These are phyloP conservation scores for Beris chalybata DNA, from an alignment of 2,888 invertebrate genomes.

Conservation along the genomic window DNA sequence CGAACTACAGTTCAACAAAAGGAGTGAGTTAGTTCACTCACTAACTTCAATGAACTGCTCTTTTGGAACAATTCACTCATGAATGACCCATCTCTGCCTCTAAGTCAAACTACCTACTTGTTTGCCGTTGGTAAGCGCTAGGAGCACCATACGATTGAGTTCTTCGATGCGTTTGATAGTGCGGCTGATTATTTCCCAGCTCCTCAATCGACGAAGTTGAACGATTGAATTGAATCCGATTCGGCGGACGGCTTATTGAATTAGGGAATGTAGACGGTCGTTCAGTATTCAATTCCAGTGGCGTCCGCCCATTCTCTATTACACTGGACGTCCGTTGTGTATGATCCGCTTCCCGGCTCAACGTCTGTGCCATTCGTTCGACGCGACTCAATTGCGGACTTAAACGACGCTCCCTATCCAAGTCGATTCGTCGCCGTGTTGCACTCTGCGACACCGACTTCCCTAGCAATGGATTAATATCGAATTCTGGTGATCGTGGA, in stretches of 20 bases:
- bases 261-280: conserved; percentile 10
- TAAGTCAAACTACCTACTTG: conserved; percentile 11
- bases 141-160: conserved; percentile 53
- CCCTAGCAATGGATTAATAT: conserved; percentile 50
- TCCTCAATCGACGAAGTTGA: conserved; percentile 53
- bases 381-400: conserved; percentile 1
- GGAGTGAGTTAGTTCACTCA: too few relatives aligned
- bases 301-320: neutral
- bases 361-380: neutral
- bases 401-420: conserved; percentile 5
- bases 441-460: conserved; percentile 35
- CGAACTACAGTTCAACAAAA: too few relatives aligned
- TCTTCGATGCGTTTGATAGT: conserved; percentile 47
- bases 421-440: conserved; percentile 6
- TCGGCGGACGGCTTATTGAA: conserved; percentile 42
- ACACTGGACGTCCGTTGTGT: neutral
- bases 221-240: conserved; percentile 50
- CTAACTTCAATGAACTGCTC: too few relatives aligned
- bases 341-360: neutral
- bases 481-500: conserved; percentile 40
- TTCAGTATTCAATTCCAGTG: neutral
- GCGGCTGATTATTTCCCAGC: conserved; percentile 18
- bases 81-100: too few relatives aligned
- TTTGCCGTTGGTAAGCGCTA: conserved; percentile 22
- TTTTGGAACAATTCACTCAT: too few relatives aligned